Evolutionary conservation across 2,113 vertebrate genomes (phyloP).

Genomic region (Corythornis vintsioides): DNA sequence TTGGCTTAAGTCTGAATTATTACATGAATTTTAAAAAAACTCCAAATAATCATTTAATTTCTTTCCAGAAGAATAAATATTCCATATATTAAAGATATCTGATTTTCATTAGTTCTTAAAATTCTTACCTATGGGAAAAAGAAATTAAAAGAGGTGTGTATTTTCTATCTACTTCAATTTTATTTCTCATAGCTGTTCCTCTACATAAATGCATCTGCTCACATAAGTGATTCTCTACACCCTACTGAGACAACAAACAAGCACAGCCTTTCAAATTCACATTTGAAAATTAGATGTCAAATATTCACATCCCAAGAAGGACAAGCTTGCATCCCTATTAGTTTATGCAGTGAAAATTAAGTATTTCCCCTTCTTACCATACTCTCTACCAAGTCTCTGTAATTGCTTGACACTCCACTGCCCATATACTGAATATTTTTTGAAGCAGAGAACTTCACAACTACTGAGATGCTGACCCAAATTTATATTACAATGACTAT

Average conservation of each 20-base stretch:
- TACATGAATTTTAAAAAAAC: background rate
- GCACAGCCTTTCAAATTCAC: background rate
- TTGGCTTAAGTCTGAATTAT: background rate
- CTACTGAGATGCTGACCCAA: background rate
- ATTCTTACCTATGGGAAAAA: background rate
- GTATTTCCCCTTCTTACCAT: background rate
- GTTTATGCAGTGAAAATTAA: background rate
- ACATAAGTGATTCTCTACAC: background rate
- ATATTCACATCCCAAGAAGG: background rate
- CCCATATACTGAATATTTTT: background rate
- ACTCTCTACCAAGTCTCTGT: background rate
- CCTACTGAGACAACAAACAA: background rate
- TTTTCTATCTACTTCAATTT: background rate
- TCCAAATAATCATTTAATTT: background rate
- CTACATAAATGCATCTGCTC: background rate
- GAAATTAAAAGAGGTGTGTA: background rate
- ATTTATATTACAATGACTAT: background rate
- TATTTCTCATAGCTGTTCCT: background rate
- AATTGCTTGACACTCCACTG: background rate
- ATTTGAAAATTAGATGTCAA: constrained; percentile 2
- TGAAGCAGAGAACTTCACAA: constrained; percentile 1
- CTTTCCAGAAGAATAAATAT: background rate
- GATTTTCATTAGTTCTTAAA: background rate
- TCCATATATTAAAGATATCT: background rate
- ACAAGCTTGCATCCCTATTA: background rate